phyloP scores from a whole-genome alignment of 2,888 invertebrate genomes.

The Microplitis deprimator region DNA sequence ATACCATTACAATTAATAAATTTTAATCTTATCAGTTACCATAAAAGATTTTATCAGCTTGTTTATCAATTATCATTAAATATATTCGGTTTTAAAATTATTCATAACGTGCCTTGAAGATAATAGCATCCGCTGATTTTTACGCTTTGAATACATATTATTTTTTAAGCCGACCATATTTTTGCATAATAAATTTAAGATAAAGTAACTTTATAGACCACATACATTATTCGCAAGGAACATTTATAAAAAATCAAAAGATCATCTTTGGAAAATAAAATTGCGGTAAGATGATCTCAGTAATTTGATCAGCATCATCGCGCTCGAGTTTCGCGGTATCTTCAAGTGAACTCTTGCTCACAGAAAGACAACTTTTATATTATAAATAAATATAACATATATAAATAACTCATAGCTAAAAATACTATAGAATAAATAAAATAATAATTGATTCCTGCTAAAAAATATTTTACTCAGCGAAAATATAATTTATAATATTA shows the following conservation, averaged over 20 bases:
- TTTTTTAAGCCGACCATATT: background rate
- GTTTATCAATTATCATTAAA: constrained; percentile 1
- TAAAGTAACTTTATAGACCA: background rate
- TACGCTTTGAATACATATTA: background rate
- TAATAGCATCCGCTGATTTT: background rate
- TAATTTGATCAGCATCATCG: constrained; percentile 60
- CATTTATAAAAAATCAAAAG: constrained; percentile 11
- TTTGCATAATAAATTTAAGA: background rate
- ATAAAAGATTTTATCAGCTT: background rate
- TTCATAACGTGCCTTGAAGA: background rate
- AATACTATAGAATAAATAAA: no score
- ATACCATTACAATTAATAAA: background rate
- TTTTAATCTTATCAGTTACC: background rate
- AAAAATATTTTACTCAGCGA: no score
- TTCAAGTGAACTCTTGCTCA: constrained; percentile 25
- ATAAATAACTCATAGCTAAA: no score
- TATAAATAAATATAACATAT: background rate
- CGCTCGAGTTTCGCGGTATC: constrained; percentile 58
- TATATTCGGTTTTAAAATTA: background rate
- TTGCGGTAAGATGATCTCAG: constrained; percentile 59
- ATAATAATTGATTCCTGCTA: no score
- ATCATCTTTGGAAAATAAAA: constrained; percentile 32
- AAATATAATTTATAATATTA: no score
- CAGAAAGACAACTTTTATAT: background rate
- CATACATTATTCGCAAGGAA: no score